phyloP scores from a whole-genome alignment of 2,113 vertebrate species.

The Psittacara wagleri region DNA sequence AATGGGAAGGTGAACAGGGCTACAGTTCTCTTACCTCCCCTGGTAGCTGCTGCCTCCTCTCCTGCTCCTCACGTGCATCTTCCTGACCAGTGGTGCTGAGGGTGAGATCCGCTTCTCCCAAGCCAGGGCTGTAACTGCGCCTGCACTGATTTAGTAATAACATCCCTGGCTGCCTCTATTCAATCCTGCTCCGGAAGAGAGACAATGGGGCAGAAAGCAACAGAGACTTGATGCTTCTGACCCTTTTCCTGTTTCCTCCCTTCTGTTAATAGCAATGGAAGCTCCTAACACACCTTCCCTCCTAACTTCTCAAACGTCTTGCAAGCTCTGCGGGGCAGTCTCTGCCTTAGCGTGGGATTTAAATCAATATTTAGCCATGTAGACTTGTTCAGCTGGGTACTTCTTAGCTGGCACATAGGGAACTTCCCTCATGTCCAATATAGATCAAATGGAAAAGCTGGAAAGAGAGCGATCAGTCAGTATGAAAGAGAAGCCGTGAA shows the following conservation, averaged over 20 bases:
- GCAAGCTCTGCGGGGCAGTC: background rate
- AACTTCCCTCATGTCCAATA: background rate
- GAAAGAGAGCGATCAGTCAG: background rate
- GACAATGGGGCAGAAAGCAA: background rate
- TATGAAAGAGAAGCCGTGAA: background rate
- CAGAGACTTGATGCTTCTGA: background rate
- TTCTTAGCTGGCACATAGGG: background rate
- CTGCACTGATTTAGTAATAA: background rate
- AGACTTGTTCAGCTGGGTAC: too few relatives aligned
- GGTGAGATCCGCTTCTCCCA: background rate
- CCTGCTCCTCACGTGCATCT: background rate
- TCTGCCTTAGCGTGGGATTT: background rate
- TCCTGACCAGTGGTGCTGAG: background rate
- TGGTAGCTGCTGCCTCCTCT: background rate
- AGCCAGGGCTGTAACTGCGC: background rate
- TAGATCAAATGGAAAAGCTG: background rate
- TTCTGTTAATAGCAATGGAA: background rate
- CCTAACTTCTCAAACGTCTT: background rate
- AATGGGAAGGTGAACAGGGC: background rate
- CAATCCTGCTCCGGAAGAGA: background rate
- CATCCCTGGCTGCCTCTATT: background rate
- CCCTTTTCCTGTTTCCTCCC: background rate
- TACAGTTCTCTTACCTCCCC: background rate
- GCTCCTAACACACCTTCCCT: background rate
- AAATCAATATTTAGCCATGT: background rate